phyloP scores from a whole-genome alignment of 2,888 invertebrate genomes.

The Thalpophila matura region DNA sequence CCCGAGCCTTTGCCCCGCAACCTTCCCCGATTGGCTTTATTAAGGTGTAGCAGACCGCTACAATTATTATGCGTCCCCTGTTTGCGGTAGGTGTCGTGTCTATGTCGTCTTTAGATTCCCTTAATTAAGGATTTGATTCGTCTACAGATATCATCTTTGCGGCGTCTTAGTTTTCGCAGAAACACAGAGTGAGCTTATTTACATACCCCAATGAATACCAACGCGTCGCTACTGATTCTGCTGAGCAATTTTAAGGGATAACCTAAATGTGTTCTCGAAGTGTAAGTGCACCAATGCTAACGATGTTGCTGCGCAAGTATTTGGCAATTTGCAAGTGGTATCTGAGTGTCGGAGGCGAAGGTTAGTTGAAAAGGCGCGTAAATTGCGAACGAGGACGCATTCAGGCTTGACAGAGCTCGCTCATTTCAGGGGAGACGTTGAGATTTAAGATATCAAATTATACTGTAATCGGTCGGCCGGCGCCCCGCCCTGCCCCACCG shows the following conservation, averaged over 20 bases:
- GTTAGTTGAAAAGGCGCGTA: slow-evolving; percentile 83
- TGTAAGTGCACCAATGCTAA: slow-evolving; percentile 64
- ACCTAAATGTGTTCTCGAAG: slow-evolving; percentile 28
- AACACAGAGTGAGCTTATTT: slow-evolving; percentile 52
- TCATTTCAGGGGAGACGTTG: slow-evolving; percentile 77
- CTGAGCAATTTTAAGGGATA: slow-evolving; percentile 34
- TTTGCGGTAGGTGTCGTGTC: slow-evolving; percentile 89
- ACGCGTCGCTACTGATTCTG: slow-evolving; percentile 20
- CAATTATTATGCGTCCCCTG: slow-evolving; percentile 91
- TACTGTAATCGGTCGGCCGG: slow-evolving; percentile 84
- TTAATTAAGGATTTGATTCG: slow-evolving; percentile 89
- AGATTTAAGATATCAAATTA: slow-evolving; percentile 89
- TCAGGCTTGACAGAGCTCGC: slow-evolving; percentile 80
- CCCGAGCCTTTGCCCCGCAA: slow-evolving; percentile 69
- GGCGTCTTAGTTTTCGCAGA: slow-evolving; percentile 69
- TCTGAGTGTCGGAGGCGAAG: slow-evolving; percentile 65
- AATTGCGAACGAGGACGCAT: slow-evolving; percentile 86
- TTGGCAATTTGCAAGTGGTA: slow-evolving; percentile 72
- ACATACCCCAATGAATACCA: slow-evolving; percentile 34
- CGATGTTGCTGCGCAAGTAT: slow-evolving; percentile 61
- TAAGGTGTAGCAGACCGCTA: slow-evolving; percentile 91
- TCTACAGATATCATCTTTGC: slow-evolving; percentile 79
- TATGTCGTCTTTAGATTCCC: slow-evolving; percentile 86
- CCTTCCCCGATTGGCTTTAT: slow-evolving; percentile 89
- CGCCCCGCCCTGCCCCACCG: slow-evolving; percentile 70